Percentiles rank a stretch among this genome's conserved stretches.
These are phyloP conservation scores for Tragopan temminckii DNA, from an alignment of 2,797 vertebrate species.

Conservation along the genomic window DNA sequence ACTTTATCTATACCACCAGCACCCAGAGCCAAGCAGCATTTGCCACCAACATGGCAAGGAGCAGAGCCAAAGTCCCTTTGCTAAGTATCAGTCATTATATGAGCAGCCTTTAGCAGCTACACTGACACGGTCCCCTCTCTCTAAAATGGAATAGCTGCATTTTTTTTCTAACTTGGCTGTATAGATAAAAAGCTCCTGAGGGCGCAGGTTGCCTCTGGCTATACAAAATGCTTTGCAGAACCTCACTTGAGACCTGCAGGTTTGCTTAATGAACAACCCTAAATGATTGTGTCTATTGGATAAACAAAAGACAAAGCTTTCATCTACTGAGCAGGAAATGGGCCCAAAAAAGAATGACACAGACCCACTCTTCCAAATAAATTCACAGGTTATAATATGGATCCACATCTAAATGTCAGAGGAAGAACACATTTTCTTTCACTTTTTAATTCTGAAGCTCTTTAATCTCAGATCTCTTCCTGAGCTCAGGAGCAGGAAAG, in stretches of 20 bases:
- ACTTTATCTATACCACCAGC: background rate
- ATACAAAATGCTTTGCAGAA: background rate
- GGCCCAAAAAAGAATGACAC: background rate
- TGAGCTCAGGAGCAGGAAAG: background rate
- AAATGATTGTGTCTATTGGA: background rate
- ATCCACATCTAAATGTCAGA: background rate
- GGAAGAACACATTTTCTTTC: background rate
- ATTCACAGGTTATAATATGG: background rate
- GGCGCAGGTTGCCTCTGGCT: background rate
- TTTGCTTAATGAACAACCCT: background rate
- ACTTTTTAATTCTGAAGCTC: constrained; percentile 14
- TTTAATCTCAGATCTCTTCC: background rate
- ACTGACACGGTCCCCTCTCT: background rate
- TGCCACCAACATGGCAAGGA: rapidly evolving
- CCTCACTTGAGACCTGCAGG: background rate
- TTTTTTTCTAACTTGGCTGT: background rate
- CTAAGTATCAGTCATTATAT: background rate
- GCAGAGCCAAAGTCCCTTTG: background rate
- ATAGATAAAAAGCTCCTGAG: background rate
- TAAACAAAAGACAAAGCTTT: background rate
- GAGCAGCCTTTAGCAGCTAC: background rate
- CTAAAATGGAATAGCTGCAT: background rate
- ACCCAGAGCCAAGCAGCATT: background rate
- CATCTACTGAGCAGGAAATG: constrained; percentile 10
- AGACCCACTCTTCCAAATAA: background rate